phyloP scores from a whole-genome alignment of 2,797 vertebrate species.

The Ctenopoma multispine region DNA sequence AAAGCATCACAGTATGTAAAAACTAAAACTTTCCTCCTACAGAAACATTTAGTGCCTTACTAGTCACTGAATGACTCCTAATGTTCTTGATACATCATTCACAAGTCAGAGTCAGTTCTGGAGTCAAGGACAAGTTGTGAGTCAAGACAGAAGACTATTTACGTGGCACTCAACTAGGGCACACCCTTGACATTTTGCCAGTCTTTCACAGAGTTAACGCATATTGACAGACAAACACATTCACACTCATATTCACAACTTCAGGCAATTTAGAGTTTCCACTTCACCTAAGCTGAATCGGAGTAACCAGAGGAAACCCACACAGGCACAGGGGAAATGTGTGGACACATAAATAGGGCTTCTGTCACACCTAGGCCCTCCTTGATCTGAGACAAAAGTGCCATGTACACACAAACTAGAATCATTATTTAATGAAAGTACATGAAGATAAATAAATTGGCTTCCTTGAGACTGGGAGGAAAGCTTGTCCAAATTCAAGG shows the following conservation, averaged over 20 bases:
- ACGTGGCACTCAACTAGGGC: neutral
- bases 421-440: conserved; percentile 2
- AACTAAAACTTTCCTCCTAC: neutral
- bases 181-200: conserved; percentile 57
- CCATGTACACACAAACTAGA: neutral
- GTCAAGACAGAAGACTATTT: neutral
- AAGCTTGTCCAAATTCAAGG: neutral
- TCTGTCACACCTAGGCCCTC: conserved; percentile 7
- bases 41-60: neutral
- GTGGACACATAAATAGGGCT: conserved; percentile 18
- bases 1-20: neutral
- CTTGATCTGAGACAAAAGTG: neutral
- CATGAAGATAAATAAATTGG: neutral
- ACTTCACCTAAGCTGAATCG: conserved; percentile 42
- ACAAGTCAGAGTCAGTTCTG: neutral
- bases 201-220: conserved; percentile 50
- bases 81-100: neutral
- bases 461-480: neutral
- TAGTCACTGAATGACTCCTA: neutral
- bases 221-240: conserved; percentile 64
- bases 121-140: neutral
- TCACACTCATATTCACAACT: conserved; percentile 56
- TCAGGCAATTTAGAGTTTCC: conserved; percentile 40
- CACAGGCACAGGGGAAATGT: neutral
- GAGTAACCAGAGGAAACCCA: conserved; percentile 22